These are phyloP conservation scores for Enoplolaimus lenunculus DNA, from an alignment of 2,888 invertebrate genomes.

Conservation along the genomic window DNA sequence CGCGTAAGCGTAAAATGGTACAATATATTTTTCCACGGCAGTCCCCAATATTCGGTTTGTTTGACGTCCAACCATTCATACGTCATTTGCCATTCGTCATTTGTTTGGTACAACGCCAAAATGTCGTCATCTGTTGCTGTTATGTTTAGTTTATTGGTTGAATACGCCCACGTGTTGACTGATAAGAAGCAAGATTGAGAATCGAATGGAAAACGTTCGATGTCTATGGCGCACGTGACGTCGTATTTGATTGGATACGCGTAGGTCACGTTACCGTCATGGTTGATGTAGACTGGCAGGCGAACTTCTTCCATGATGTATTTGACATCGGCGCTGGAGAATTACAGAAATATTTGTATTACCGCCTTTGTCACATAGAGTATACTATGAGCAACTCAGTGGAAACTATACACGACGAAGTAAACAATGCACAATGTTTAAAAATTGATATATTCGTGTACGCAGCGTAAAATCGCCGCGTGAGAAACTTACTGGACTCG, in stretches of 20 bases:
- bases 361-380: no score
- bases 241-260: conserved; percentile 14
- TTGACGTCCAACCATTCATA: background rate
- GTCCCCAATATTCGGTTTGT: background rate
- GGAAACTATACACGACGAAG: no score
- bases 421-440: no score
- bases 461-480: no score
- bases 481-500: no score
- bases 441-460: no score
- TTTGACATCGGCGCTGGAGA: background rate
- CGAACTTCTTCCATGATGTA: conserved; percentile 12
- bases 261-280: conserved; percentile 1
- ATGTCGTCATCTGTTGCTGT: background rate
- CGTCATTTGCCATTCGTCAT: conserved; percentile 3
- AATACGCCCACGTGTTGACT: conserved; percentile 9
- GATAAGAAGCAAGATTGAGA: conserved; percentile 3
- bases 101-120: background rate
- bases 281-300: background rate
- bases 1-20: background rate
- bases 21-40: conserved; percentile 12
- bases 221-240: conserved; percentile 2
- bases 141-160: background rate
- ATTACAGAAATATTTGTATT: no score
- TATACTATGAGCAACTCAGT: no score
- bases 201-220: conserved; percentile 8